Base-by-base conservation (phyloP, 2,888 invertebrate genomes). In the Drosophila mimetica region DNA sequence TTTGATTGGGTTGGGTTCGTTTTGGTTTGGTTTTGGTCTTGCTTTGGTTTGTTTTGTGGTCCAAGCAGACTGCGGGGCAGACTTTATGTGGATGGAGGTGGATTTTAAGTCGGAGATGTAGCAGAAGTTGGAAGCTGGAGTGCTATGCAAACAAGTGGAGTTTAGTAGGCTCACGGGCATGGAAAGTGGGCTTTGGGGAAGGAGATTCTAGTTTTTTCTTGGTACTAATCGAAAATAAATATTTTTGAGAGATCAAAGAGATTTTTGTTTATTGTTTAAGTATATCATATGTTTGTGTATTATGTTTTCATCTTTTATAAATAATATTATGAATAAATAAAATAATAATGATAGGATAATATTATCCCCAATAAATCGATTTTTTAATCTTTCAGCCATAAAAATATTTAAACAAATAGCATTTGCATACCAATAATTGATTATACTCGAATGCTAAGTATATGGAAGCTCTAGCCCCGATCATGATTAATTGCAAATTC, bases 101-200 rank as follows among this genome's bases (percentile, higher is more conserved):
- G 61, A 22, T n/a, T 11, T 44, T 11, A 25, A 28, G 14, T 44
- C 28, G 50, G 28, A 65, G 63, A 42, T 65, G 63, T 39, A 20
- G 63, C 63, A 65, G 63, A 42, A 63, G 66, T 66, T 63, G 34
- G 28, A 65, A 63, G 66, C 63, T 63, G 34, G 28, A 65, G 66
- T 64, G 63, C 66, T 65, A 14, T 20, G 66, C 22, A 66, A 64
- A 64, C 42, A 64, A 11, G 30, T 37, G 14, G 11, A 60, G 61
- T 60, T n/a, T 28, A 16, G 1, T 28, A 9, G n/a, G 9, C 42
- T 42, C 42, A 14, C n/a, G n/a, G n/a, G 18, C 28, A 36, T 32
- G 22, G 34, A 34, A 64, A 50, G 63, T 64, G 66, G 20, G 20
- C 25, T 14, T 34, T 16, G 34, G 20, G 39, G 13, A 8, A 22